A percentile compares a stretch with the other conserved stretches of the same genome.
Evolutionary conservation across 2,888 invertebrate species (phyloP).

Genomic region (Melanostoma scalare): DNA sequence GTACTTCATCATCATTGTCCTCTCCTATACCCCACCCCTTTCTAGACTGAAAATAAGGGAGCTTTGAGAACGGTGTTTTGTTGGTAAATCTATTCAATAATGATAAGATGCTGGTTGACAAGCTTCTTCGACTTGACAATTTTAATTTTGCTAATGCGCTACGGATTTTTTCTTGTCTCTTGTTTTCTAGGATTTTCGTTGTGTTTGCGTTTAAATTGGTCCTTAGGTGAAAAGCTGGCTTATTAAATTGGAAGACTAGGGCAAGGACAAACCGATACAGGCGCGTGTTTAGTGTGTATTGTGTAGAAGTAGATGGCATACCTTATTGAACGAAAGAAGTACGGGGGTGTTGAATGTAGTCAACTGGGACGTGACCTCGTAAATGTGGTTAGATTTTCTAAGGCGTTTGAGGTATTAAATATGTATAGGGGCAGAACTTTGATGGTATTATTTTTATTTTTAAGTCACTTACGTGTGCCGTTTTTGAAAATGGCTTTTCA

Average conservation of each 20-base stretch:
- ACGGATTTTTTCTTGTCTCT: conserved; percentile 21
- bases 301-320: not conserved
- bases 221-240: conserved; percentile 50
- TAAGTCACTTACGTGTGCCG: conserved; percentile 34
- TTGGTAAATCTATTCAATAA: conserved; percentile 34
- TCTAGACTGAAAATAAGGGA: conserved; percentile 29
- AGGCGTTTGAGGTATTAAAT: conserved; percentile 28
- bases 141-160: conserved; percentile 63
- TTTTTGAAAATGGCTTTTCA: conserved; percentile 22
- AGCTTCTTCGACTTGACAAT: conserved; percentile 40
- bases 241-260: conserved; percentile 53
- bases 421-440: conserved; percentile 21
- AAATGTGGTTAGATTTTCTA: conserved; percentile 34
- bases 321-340: not conserved
- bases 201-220: conserved; percentile 38
- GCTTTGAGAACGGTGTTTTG: not conserved
- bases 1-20: not conserved
- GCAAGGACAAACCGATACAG: conserved; percentile 55
- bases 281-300: no score
- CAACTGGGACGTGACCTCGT: conserved; percentile 39
- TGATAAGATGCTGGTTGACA: conserved; percentile 45
- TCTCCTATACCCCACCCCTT: not conserved
- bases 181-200: conserved; percentile 17
- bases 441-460: conserved; percentile 14
- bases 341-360: conserved; percentile 30